Base-by-base conservation (phyloP, 2,888 invertebrate genomes). In the Pandemis corylana region DNA sequence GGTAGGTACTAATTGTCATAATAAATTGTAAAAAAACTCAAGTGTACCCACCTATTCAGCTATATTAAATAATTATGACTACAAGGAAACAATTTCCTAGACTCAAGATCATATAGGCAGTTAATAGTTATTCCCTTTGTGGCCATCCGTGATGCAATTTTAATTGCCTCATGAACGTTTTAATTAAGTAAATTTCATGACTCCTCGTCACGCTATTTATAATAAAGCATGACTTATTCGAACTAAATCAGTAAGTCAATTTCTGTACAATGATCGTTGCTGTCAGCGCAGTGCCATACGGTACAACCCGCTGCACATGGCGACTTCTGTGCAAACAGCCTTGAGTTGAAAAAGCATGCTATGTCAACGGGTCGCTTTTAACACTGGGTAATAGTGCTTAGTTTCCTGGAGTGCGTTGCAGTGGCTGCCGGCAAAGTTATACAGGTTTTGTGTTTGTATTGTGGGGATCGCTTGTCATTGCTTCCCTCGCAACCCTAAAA, bases 401-500 rank as follows among this genome's bases (percentile, higher is more conserved):
- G 28, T 81, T 78, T 86, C 15, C 72, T 9, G 15, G 79, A 69
- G 41, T 49, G 28, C 36, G 53, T 49, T 63, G 64, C 75, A 72
- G 41, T 28, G 36, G 69, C 66, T 75, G 69, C 75, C 76, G 72
- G 83, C 63, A 66, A 71, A 69, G 75, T 59, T 77, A 78, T 73
- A 61, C 64, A 63, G 77, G 81, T 70, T 65, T 65, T 63, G 71
- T 65, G 83, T 87, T 84, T 86, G 88, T 87, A 90, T 92, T 92
- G 90, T 89, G 86, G 88, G 90, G 90, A 87, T 85, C 82, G 88
- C 90, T 90, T 94, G 94, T 95, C 95, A 94, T 90, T 93, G 90
- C 92, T 90, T 91, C 91, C 91, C 90, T 91, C 85, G 86, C 90
- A 93, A 94, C 94, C 94, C 94, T 93, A 92, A 93, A 94, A 92